A percentile compares a stretch with the other conserved stretches of the same genome.
Conservation (phyloP, 1,140 invertebrate species). For the Drosophila lacertosa region DNA sequence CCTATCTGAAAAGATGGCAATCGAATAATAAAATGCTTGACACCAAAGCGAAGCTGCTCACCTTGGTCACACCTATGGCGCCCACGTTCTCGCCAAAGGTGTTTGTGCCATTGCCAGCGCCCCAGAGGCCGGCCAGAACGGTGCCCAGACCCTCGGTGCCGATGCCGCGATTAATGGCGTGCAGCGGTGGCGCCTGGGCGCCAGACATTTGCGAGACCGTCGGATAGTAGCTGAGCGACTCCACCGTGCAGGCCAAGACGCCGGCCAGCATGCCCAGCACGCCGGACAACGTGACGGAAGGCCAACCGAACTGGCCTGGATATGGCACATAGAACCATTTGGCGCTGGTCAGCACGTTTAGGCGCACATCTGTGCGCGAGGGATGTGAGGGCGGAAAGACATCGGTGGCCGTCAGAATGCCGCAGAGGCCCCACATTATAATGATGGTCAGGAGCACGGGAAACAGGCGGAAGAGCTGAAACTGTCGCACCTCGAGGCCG, state of each 20-base stretch:
- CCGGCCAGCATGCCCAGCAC: slow-evolving; percentile 94
- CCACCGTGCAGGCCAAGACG: slow-evolving; percentile 92
- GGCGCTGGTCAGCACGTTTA: slow-evolving; percentile 89
- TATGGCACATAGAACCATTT: slow-evolving; percentile 94
- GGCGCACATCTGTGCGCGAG: slow-evolving; percentile 91
- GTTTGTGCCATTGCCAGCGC: slow-evolving; percentile 93
- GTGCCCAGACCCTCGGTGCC: slow-evolving; percentile 93
- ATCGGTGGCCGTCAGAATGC: slow-evolving; percentile 89
- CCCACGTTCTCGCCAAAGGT: slow-evolving; percentile 96
- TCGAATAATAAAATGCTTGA: not conserved
- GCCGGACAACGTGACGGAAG: slow-evolving; percentile 87
- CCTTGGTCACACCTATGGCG: slow-evolving; percentile 91
- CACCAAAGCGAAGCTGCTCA: slow-evolving; percentile 43
- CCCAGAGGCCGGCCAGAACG: slow-evolving; percentile 92
- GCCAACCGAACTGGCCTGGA: slow-evolving; percentile 94
- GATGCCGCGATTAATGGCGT: slow-evolving; percentile 94
- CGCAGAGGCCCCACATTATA: slow-evolving; percentile 92
- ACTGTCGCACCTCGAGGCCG: slow-evolving; percentile 87
- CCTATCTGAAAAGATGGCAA: slow-evolving; percentile 87
- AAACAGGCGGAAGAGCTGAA: slow-evolving; percentile 92
- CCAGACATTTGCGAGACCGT: slow-evolving; percentile 92
- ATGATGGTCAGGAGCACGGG: slow-evolving; percentile 92
- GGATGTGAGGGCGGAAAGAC: slow-evolving; percentile 88
- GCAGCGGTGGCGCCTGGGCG: slow-evolving; percentile 91
- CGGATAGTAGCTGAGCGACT: slow-evolving; percentile 95